Base-by-base conservation (phyloP, 2,113 vertebrate genomes). In the Connochaetes taurinus region DNA sequence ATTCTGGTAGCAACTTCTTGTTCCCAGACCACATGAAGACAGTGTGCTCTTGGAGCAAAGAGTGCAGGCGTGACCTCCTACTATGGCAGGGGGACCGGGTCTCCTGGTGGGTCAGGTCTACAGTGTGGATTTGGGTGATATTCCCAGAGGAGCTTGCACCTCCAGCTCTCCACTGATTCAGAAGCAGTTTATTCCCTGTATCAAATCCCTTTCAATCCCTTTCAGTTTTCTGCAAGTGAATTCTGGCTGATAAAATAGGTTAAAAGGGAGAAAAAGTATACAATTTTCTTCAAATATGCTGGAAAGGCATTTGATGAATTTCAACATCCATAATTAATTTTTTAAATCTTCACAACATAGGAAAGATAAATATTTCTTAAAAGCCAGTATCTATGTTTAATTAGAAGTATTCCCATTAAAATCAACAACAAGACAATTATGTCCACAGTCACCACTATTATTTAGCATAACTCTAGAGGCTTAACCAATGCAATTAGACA, bases 271-370 rank as follows among this genome's bases (percentile, higher is more conserved):
- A 93, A 91, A 67, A 82, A 76, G 50, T 40, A 10, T 36, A 58
- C 64, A 31, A 25, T 96, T 95, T 90, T 86, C 74, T 94, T n/a
- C 60, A 92, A 84, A 86, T 92, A 60, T 82, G 53, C 29, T 53
- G 36, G 85, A 67, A 83, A 58, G 9, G 27, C 19, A 82, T 64
- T 84, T 95, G 53, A 95, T 64, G 84, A 55, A 84, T 83, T 82
- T 95, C 29, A 89, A 83, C 13, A 95, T 53, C 47, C 76, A 60
- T 43, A 71, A 5, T 76, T 92, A 23, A 92, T 84, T 97, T 94
- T 93, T 5, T 25, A 85, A 91, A 52, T 95, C 16, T 62, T 60
- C 76, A 84, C 55, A 96, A 96, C 84, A n/a, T 27, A 88, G 40
- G 43, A 74, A 93, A 62, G 14, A 62, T 62, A 10, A 14, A 7